Percentiles rank a stretch among this genome's conserved stretches.
phyloP scores from a whole-genome alignment of 1,140 invertebrate species.

The Brachionus rubens region DNA sequence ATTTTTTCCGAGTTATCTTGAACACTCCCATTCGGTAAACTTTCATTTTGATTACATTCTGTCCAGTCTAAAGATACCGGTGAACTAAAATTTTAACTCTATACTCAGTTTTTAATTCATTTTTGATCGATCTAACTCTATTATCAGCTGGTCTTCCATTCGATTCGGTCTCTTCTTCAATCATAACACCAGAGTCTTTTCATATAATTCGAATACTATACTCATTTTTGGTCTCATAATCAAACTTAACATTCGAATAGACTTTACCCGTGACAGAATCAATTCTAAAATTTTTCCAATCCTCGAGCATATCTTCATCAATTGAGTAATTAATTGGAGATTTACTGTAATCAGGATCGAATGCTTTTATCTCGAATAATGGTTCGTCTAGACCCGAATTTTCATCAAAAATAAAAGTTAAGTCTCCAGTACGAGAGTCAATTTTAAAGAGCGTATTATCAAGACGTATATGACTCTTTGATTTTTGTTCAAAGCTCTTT shows the following conservation, averaged over 20 bases:
- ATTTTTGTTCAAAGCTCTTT: background rate
- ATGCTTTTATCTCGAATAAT: constrained; percentile 26
- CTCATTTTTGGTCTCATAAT: constrained; percentile 25
- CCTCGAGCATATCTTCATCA: constrained; percentile 8
- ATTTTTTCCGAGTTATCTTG: no score
- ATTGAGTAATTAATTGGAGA: background rate
- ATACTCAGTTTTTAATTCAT: constrained; percentile 14
- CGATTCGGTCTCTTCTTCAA: background rate
- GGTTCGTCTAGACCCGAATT: background rate
- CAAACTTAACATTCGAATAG: constrained; percentile 17
- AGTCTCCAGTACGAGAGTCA: background rate
- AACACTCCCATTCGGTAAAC: no score
- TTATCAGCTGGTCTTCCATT: background rate
- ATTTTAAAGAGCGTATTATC: background rate
- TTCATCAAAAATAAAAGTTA: background rate
- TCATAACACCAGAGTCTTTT: constrained; percentile 28
- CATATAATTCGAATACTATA: constrained; percentile 29
- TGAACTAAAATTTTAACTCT: constrained; percentile 19
- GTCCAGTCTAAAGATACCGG: no score
- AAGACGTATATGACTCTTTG: background rate
- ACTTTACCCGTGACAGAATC: constrained; percentile 1
- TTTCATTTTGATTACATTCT: no score
- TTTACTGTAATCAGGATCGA: constrained; percentile 35
- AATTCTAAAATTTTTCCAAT: constrained; percentile 28
- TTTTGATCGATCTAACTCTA: background rate